Conservation (phyloP, 1,140 invertebrate species). For the Drosophila carrolli region DNA sequence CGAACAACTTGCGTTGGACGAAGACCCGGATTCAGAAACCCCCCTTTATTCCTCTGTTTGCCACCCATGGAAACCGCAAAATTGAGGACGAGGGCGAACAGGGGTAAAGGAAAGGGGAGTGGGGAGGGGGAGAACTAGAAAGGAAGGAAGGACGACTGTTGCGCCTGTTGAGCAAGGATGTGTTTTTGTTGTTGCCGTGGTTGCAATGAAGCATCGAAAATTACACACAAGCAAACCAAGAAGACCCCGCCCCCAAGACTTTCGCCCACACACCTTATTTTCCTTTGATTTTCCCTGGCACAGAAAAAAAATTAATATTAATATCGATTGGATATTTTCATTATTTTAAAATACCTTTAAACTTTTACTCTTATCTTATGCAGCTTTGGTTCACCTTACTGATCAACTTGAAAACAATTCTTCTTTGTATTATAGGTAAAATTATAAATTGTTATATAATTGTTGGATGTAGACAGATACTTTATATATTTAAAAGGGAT, state of each 20-base stretch:
- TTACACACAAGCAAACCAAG: conserved; percentile 50
- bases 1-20: conserved; percentile 57
- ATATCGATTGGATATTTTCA: no score
- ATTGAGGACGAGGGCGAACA: not conserved
- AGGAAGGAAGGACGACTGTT: conserved; percentile 42
- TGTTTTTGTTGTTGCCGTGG: conserved; percentile 58
- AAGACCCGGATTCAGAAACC: conserved; percentile 17
- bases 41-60: not conserved
- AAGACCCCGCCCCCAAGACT: not conserved
- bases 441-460: no score
- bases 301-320: not conserved
- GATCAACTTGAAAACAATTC: no score
- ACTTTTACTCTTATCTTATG: not conserved
- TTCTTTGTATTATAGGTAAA: no score
- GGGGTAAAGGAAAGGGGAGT: not conserved
- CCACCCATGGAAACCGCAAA: conserved; percentile 31
- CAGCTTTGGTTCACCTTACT: no score
- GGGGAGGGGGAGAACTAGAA: not conserved
- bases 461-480: no score
- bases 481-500: no score
- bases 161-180: conserved; percentile 64
- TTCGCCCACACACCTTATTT: not conserved
- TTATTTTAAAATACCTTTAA: not conserved
- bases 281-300: conserved; percentile 3
- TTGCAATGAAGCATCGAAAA: conserved; percentile 83